Conservation (phyloP, 2,888 invertebrate species). For the Neoascia interrupta region DNA sequence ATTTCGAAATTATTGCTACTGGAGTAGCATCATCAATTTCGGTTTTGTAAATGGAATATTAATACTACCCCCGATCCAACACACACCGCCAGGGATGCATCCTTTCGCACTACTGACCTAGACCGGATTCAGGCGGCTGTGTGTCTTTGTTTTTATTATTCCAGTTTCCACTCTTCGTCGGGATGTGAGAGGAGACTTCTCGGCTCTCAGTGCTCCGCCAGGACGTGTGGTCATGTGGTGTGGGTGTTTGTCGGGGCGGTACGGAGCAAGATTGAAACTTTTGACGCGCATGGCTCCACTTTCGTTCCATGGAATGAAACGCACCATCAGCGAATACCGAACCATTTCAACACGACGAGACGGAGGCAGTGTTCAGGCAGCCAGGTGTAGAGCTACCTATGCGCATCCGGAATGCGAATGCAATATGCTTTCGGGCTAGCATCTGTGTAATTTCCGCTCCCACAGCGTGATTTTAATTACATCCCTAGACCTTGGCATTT, state of each 20-base stretch:
- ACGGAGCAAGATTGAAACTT: too few relatives aligned
- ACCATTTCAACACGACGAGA: not conserved
- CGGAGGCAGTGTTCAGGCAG: constrained; percentile 23
- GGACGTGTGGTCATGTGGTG: not conserved
- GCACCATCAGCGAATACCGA: constrained; percentile 4
- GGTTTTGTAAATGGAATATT: constrained; percentile 55
- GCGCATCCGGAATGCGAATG: constrained; percentile 49
- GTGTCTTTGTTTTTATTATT: constrained; percentile 13
- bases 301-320: constrained; percentile 34
- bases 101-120: constrained; percentile 60
- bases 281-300: constrained; percentile 14
- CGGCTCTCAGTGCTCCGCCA: not conserved
- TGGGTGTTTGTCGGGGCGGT: not conserved
- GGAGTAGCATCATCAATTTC: constrained; percentile 36
- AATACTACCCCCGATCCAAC: constrained; percentile 14
- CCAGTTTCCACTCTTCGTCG: constrained; percentile 14
- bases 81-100: constrained; percentile 34
- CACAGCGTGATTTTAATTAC: constrained; percentile 63
- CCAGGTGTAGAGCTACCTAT: constrained; percentile 35
- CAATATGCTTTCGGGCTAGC: constrained; percentile 50
- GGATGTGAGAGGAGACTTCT: not conserved
- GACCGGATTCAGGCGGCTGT: too few relatives aligned
- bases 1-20: constrained; percentile 42
- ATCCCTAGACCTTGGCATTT: constrained; percentile 61
- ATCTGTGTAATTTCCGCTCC: constrained; percentile 63